Conservation (phyloP, 2,113 vertebrate species). For the Centropristis striata region DNA sequence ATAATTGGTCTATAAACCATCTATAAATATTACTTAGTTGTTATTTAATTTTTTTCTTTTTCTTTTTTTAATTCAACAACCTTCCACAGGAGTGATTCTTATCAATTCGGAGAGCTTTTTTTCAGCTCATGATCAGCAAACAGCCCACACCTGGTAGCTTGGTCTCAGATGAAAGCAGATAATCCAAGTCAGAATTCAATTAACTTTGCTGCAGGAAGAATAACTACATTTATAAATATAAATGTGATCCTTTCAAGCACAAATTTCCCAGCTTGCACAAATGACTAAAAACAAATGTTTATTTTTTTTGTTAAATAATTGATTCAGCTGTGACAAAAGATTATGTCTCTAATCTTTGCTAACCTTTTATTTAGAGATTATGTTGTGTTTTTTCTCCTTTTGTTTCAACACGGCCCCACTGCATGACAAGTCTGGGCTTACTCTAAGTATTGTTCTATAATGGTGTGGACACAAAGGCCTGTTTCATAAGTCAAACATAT, state of each 20-base stretch:
- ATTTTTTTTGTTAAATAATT: conserved; percentile 12
- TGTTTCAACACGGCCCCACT: too few species aligned
- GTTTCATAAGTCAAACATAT: background rate
- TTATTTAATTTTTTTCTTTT: too few species aligned
- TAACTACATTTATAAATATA: background rate
- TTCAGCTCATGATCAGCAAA: too few species aligned
- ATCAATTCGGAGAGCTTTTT: background rate
- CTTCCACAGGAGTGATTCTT: conserved; percentile 10
- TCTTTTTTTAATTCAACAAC: background rate
- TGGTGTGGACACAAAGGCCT: background rate
- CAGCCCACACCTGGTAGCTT: background rate
- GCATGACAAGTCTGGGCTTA: background rate
- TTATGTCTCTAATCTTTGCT: background rate
- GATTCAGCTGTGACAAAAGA: conserved; percentile 8
- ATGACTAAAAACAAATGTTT: conserved; percentile 22
- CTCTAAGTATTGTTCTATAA: background rate
- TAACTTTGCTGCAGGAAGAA: background rate
- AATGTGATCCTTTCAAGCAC: conserved; percentile 8
- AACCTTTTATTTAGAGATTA: conserved; percentile 22
- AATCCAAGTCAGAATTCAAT: background rate
- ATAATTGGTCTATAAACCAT: too few species aligned
- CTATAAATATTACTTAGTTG: too few species aligned
- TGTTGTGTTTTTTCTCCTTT: background rate
- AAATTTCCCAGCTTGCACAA: conserved; percentile 2
- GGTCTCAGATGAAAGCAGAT: background rate